Percentiles rank a stretch among this genome's conserved stretches.
These are phyloP conservation scores for Enteromius paludinosus DNA, from an alignment of 2,797 vertebrate genomes.

Conservation along the genomic window DNA sequence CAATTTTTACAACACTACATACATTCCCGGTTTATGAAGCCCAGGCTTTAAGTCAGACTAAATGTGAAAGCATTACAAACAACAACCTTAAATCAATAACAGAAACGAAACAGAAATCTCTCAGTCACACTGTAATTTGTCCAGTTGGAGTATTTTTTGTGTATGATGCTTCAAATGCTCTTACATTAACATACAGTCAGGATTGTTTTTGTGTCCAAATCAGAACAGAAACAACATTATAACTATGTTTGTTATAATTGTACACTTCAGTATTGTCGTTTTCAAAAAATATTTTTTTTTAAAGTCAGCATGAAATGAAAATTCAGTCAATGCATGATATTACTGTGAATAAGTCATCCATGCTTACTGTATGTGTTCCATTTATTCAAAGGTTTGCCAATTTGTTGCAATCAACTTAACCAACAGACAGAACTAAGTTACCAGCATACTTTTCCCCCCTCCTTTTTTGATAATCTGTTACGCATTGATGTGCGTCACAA, in stretches of 20 bases:
- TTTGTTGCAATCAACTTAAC: neutral
- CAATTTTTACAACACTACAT: neutral
- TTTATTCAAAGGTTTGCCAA: neutral
- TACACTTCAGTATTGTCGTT: neutral
- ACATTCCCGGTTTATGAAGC: neutral
- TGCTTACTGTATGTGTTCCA: neutral
- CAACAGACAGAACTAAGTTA: neutral
- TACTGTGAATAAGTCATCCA: neutral
- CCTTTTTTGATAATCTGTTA: neutral
- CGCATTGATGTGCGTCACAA: neutral
- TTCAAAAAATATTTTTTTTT: neutral
- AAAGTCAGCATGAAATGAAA: neutral
- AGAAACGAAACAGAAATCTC: neutral
- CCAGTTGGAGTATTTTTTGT: neutral
- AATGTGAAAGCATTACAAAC: neutral
- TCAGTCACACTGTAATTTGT: neutral
- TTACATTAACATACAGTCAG: neutral
- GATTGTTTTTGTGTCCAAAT: neutral
- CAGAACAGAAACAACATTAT: neutral
- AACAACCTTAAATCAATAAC: neutral
- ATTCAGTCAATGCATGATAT: neutral
- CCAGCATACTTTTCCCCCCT: neutral
- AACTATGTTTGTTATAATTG: neutral
- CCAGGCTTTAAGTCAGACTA: neutral
- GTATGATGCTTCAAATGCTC: neutral